phyloP scores from a whole-genome alignment of 2,113 vertebrate genomes.

The Gallinago jamesoni region DNA sequence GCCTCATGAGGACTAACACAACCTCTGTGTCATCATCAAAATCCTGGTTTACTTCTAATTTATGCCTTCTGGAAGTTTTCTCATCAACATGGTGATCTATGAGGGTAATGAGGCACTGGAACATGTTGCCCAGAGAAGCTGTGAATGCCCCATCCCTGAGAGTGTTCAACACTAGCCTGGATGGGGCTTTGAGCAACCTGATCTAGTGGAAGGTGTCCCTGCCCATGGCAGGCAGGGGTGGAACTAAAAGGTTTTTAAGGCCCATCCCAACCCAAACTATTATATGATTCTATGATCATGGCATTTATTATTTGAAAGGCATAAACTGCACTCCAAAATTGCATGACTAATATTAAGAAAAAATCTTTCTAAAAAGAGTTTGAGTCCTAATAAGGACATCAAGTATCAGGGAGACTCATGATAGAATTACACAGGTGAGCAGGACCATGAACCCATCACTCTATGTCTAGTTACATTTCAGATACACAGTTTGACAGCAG shows the following conservation, averaged over 20 bases:
- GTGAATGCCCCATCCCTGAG: not conserved
- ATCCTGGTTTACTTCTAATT: not conserved
- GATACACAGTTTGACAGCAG: not conserved
- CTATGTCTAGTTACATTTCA: not conserved
- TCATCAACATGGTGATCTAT: not conserved
- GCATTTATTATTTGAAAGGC: not conserved
- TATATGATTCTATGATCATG: not conserved
- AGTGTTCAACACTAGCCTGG: not conserved
- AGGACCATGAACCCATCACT: not conserved
- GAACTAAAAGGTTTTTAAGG: not conserved
- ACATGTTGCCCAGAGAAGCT: not conserved
- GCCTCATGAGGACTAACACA: not conserved
- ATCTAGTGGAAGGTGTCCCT: not conserved
- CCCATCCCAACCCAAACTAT: not conserved
- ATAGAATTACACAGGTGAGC: not conserved
- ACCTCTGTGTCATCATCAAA: not conserved
- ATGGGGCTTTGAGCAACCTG: not conserved
- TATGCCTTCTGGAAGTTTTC: not conserved
- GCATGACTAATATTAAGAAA: not conserved
- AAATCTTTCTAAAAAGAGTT: not conserved
- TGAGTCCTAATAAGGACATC: not conserved
- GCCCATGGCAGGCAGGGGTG: not conserved
- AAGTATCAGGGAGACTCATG: not conserved
- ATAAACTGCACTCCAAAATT: not conserved
- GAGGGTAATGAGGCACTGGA: not conserved